Base-by-base conservation (phyloP, 2,888 invertebrate species). In the Chamaedrilus cognettii region DNA sequence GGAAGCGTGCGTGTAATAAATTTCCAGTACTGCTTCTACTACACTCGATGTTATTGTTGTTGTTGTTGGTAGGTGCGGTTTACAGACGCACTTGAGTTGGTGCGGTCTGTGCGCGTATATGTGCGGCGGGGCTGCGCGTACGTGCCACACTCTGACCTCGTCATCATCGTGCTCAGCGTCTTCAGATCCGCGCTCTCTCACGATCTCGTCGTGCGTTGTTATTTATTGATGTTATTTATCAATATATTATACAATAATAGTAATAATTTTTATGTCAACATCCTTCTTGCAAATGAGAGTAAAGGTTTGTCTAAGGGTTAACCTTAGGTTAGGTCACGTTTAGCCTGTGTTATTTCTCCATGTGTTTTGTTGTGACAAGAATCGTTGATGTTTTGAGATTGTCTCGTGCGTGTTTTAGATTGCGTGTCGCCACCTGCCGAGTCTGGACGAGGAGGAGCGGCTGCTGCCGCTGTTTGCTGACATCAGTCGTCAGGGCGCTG, bases 401-500 rank as follows among this genome's bases (percentile, higher is more conserved):
- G n/a, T n/a, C n/a, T n/a, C n/a, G n/a, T n/a, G n/a, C n/a, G 7
- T 58, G 23, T 30, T 11, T 60, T 77, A 90, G 90, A 79, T 83
- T 59, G 89, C 90, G 51, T 87, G 87, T 74, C 87, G 89, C 59
- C 87, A 89, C 66, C 85, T 95, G 49, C 89, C 90, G 3, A 88
- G 89, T 72, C 85, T 96, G 61, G 92, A 93, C 76, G 90, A 91
- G 75, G 96, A 97, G 82, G 91, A 93, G 67, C 87, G 97, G 67
- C 84, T 97, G 35, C 69, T 85, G 34, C 85, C 85, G 0, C 87
- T 95, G 76, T 82, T 97, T 4, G 88, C 88, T 74, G 90, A 90
- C 55, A 83, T 97, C 68, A 92, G 93, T 79, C 89, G 90, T 68
- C 88, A 90, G 3, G 93, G 94, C 82, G 11, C 55, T 52, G 88